Evolutionary conservation across 2,888 invertebrate species (phyloP), one percentile per base, ranked within the genome.

Genomic region (Aricia artaxerxes): DNA sequence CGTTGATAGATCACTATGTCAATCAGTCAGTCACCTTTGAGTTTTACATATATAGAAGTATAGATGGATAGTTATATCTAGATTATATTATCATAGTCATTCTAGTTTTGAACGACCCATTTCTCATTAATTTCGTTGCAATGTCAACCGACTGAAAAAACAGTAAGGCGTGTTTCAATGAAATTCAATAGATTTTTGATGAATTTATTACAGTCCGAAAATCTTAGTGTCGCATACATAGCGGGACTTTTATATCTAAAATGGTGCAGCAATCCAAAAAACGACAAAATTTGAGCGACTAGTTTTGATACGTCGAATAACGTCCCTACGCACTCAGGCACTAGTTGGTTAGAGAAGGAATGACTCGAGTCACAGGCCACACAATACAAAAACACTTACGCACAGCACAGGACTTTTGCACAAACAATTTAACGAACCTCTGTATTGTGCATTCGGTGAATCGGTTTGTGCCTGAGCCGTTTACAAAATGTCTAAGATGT

Each of bases 231-330:
- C 73, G 73, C 73, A 61, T 61, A 24, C 57, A 73, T 40, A 75
- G 40, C 73, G 78, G 78, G 73, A 61, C 73, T 78, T 57, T 60
- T 78, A 35, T 53, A 75, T 75, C 60, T 78, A 78, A 73, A 73
- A 78, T 78, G 78, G 78, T 78, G 78, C 78, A 78, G 40, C 73
- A 78, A 78, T 73, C 73, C 73, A 75, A 78, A 75, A 76, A 76
- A 57, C 60, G 60, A 78, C 78, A 78, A 78, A 75, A 31, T 76
- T 76, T 76, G 57, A 76, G 57, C 76, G 76, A 76, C 76, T 53
- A 57, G 13, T 76, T 76, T 76, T 31, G 53, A 75, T 6, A 57
- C 57, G 13, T 76, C 76, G 35, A 76, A 76, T 35, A 76, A 35
- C 76, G 76, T 76, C 76, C 76, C 31, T 44, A 76, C 53, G 31